These are phyloP conservation scores for Sympetrum striolatum DNA, from an alignment of 2,888 invertebrate genomes.

Conservation along the genomic window DNA sequence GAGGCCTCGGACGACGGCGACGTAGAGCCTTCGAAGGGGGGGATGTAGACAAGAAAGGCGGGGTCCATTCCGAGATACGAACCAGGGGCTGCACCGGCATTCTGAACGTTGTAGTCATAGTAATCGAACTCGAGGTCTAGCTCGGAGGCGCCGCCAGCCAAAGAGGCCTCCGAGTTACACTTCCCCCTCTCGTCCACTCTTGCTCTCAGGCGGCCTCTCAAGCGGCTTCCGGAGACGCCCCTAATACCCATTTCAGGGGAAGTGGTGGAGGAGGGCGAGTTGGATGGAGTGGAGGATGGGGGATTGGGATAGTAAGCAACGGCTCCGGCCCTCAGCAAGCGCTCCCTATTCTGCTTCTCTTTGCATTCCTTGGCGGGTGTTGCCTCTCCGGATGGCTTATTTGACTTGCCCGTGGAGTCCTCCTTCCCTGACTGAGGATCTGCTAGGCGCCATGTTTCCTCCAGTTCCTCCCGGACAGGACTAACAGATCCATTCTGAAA, in stretches of 20 bases:
- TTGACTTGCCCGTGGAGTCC: slow-evolving; percentile 8
- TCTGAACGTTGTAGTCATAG: slow-evolving; percentile 87
- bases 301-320: neutral
- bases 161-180: slow-evolving; percentile 76
- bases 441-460: slow-evolving; percentile 54
- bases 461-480: slow-evolving; percentile 54
- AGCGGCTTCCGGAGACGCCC: neutral
- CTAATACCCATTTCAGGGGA: slow-evolving; percentile 1
- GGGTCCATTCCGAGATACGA: slow-evolving; percentile 90
- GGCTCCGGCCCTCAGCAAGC: slow-evolving; percentile 59
- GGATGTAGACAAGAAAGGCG: slow-evolving; percentile 86
- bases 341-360: slow-evolving; percentile 77
- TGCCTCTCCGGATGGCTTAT: neutral
- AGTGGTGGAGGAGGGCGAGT: slow-evolving; percentile 23
- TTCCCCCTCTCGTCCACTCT: slow-evolving; percentile 57
- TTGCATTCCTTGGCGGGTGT: slow-evolving; percentile 71
- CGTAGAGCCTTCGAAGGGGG: slow-evolving; percentile 62
- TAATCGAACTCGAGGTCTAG: slow-evolving; percentile 84
- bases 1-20: slow-evolving; percentile 24
- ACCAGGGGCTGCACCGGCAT: slow-evolving; percentile 82
- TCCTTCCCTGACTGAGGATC: slow-evolving; percentile 50
- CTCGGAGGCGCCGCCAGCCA: slow-evolving; percentile 68
- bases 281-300: slow-evolving; percentile 11
- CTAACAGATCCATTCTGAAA: slow-evolving; percentile 55
- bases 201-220: slow-evolving; percentile 53